These are phyloP conservation scores for Acronicta aceris DNA, from an alignment of 2,888 invertebrate species.

Conservation along the genomic window DNA sequence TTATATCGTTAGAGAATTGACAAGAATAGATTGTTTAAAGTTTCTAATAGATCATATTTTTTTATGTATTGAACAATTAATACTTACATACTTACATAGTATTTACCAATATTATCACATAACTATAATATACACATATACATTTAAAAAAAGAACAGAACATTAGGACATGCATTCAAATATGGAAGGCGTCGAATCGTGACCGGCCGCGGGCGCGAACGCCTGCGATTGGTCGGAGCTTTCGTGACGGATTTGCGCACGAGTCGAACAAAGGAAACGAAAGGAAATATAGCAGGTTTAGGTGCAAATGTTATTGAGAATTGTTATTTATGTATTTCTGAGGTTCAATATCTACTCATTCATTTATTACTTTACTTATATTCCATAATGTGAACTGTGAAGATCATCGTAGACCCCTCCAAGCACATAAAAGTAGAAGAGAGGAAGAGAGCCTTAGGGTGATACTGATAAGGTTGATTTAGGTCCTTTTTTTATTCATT, in stretches of 20 bases:
- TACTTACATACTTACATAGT: constrained; percentile 20
- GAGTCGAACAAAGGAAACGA: constrained; percentile 56
- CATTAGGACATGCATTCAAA: constrained; percentile 72
- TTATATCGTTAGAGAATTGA: no score
- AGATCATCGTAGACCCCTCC: no score
- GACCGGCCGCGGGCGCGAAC: constrained; percentile 72
- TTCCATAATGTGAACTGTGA: no score
- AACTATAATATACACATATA: constrained; percentile 42
- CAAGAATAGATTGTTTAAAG: background rate
- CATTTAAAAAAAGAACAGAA: constrained; percentile 61
- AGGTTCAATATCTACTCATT: no score
- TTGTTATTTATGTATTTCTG: background rate
- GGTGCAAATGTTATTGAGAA: constrained; percentile 37
- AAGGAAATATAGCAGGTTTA: constrained; percentile 42
- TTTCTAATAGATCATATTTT: background rate
- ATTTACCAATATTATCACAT: constrained; percentile 46
- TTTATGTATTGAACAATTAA: background rate
- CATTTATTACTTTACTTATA: no score
- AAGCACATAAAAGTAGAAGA: no score
- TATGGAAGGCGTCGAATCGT: constrained; percentile 79
- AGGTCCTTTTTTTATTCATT: no score
- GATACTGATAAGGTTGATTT: no score
- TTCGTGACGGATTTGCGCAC: constrained; percentile 57
- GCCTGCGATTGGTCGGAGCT: constrained; percentile 71
- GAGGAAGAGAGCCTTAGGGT: no score